Evolutionary conservation across 1,140 invertebrate genomes (phyloP).

Genomic region (Bradynema listronoti): DNA sequence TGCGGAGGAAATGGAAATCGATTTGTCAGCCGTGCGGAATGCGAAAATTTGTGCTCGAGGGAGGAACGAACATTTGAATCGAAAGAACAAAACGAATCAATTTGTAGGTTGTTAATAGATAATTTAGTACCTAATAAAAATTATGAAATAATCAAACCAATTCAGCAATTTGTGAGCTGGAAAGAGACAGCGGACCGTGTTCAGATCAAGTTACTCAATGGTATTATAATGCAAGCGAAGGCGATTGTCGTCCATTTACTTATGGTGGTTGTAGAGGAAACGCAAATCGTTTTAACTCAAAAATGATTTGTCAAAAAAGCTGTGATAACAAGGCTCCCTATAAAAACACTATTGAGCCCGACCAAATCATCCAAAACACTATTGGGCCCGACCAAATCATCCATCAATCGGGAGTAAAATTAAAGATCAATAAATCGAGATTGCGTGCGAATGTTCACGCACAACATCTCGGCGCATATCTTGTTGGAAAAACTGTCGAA

Average conservation of each 20-base stretch:
- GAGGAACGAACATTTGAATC: slow-evolving; percentile 30
- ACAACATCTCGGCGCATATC: slow-evolving; percentile 22
- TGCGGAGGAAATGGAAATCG: slow-evolving; percentile 56
- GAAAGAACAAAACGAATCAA: slow-evolving; percentile 4
- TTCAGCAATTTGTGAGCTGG: slow-evolving; percentile 36
- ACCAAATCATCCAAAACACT: no score
- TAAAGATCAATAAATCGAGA: slow-evolving; percentile 25
- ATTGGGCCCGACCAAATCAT: no score
- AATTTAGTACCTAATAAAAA: slow-evolving; percentile 3
- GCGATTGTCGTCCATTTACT: slow-evolving; percentile 65
- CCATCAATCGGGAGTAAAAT: no score
- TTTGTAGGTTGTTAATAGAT: neutral
- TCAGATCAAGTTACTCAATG: slow-evolving; percentile 50
- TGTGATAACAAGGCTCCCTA: no score
- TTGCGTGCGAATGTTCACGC: slow-evolving; percentile 15
- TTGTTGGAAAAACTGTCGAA: slow-evolving; percentile 26
- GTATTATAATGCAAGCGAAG: slow-evolving; percentile 63
- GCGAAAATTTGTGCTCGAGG: slow-evolving; percentile 41
- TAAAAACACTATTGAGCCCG: no score
- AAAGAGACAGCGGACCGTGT: slow-evolving; percentile 49
- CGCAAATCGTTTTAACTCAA: slow-evolving; percentile 67
- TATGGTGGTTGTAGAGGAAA: slow-evolving; percentile 64
- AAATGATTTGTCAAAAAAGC: slow-evolving; percentile 37
- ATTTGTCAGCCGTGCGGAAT: slow-evolving; percentile 44
- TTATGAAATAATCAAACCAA: neutral